Percentiles rank a stretch among this genome's conserved stretches.
Conservation (phyloP, 2,113 vertebrate genomes). For the Ellobius talpinus region DNA sequence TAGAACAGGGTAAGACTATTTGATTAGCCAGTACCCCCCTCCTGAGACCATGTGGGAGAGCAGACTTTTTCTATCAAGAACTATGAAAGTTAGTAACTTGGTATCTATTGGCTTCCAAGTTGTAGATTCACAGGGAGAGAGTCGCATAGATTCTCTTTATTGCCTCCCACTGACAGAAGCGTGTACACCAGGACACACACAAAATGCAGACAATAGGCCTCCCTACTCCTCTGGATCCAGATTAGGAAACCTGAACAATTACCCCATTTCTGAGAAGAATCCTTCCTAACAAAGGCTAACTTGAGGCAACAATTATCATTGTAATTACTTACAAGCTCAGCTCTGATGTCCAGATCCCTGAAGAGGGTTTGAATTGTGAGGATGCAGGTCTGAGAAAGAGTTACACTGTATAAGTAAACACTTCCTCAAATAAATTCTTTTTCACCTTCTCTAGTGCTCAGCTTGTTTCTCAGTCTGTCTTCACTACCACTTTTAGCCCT, state of each 20-base stretch:
- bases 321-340: background rate
- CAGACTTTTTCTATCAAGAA: background rate
- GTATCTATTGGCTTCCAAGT: background rate
- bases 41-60: background rate
- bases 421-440: background rate
- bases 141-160: background rate
- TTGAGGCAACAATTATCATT: slow-evolving; percentile 3
- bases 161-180: slow-evolving; percentile 1
- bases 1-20: background rate
- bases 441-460: background rate
- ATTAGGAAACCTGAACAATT: slow-evolving; percentile 22
- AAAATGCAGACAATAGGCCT: background rate
- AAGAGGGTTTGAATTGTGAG: slow-evolving; percentile 11
- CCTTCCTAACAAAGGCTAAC: slow-evolving; percentile 24
- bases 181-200: background rate
- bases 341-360: slow-evolving; percentile 31
- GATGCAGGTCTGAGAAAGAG: background rate
- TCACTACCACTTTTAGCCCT: background rate
- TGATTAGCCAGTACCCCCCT: background rate
- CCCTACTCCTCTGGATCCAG: background rate
- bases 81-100: slow-evolving; percentile 16
- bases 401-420: slow-evolving; percentile 31
- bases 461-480: background rate
- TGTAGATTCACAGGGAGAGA: background rate
- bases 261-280: slow-evolving; percentile 24